phyloP scores from a whole-genome alignment of 2,888 invertebrate species.

The Caradrina clavipalpis region DNA sequence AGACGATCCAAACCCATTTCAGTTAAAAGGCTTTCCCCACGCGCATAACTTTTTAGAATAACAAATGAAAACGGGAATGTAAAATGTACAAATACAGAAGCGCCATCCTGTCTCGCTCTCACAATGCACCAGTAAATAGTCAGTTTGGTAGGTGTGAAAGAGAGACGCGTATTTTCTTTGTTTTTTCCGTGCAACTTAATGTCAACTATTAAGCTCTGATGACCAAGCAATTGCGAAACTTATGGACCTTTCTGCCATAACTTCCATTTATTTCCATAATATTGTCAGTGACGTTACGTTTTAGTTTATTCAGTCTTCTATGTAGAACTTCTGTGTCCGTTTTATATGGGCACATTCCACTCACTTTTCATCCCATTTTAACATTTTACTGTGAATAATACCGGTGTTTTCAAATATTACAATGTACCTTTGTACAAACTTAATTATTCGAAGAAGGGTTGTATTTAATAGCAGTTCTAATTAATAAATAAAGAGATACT shows the following conservation, averaged over 20 bases:
- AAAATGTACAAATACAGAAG: constrained; percentile 16
- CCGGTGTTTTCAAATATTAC: constrained; percentile 25
- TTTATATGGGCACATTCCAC: constrained; percentile 29
- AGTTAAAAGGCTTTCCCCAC: constrained; percentile 71
- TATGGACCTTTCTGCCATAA: not conserved
- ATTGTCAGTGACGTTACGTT: no score
- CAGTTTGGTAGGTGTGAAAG: not conserved
- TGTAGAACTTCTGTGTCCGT: constrained; percentile 3
- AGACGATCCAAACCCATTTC: constrained; percentile 70
- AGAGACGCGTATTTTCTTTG: not conserved
- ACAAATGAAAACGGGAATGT: constrained; percentile 61
- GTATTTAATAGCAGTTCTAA: constrained; percentile 17
- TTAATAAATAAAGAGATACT: constrained; percentile 8
- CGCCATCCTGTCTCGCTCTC: not conserved
- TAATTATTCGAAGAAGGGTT: constrained; percentile 34
- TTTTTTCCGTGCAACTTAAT: not conserved
- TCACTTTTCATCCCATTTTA: constrained; percentile 52
- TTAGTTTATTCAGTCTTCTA: not conserved
- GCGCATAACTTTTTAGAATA: constrained; percentile 68
- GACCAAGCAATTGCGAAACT: not conserved
- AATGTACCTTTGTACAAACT: constrained; percentile 29
- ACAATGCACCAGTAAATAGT: not conserved
- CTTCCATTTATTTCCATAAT: not conserved
- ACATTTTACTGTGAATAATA: constrained; percentile 37
- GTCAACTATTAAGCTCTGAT: not conserved